A percentile compares a stretch with the other conserved stretches of the same genome.
Evolutionary conservation across 2,888 invertebrate species (phyloP).

Genomic region (Schizaphis graminum): DNA sequence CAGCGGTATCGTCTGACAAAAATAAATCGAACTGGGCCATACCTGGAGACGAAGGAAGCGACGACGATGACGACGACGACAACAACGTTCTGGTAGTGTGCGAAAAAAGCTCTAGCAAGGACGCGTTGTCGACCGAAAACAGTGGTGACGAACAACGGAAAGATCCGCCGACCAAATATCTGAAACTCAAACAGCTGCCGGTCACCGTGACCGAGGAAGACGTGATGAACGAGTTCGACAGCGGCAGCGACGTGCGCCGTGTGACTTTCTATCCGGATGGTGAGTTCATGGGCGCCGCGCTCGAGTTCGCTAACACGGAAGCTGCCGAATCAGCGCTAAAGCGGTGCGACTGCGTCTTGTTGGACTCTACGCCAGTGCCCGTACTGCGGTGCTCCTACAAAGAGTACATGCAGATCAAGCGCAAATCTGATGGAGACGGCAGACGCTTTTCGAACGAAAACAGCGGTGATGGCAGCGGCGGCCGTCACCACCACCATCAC

Average conservation of each 20-base stretch:
- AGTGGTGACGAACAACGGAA: not conserved
- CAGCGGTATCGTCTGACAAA: not conserved
- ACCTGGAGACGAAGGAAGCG: not conserved
- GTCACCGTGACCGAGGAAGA: slow-evolving; percentile 53
- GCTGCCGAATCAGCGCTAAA: slow-evolving; percentile 54
- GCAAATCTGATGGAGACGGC: not conserved
- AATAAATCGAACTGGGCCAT: not conserved
- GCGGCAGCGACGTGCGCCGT: slow-evolving; percentile 34
- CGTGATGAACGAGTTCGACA: slow-evolving; percentile 38
- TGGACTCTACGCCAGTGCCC: slow-evolving; percentile 47
- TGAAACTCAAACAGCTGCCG: slow-evolving; percentile 48
- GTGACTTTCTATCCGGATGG: slow-evolving; percentile 52
- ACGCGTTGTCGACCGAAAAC: not conserved
- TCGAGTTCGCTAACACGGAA: slow-evolving; percentile 55
- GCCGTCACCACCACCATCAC: not conserved
- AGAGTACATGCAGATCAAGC: slow-evolving; percentile 47
- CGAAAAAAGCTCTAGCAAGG: not conserved
- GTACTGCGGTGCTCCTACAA: slow-evolving; percentile 48
- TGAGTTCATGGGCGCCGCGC: slow-evolving; percentile 49
- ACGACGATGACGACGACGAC: not conserved
- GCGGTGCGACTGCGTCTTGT: slow-evolving; percentile 48
- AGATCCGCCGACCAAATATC: slow-evolving; percentile 6
- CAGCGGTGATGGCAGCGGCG: not conserved
- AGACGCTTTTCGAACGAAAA: slow-evolving; percentile 4
- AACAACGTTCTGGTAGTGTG: slow-evolving; percentile 3